Evolutionary conservation across 2,113 vertebrate genomes (phyloP).

Genomic region (Smithornis capensis): DNA sequence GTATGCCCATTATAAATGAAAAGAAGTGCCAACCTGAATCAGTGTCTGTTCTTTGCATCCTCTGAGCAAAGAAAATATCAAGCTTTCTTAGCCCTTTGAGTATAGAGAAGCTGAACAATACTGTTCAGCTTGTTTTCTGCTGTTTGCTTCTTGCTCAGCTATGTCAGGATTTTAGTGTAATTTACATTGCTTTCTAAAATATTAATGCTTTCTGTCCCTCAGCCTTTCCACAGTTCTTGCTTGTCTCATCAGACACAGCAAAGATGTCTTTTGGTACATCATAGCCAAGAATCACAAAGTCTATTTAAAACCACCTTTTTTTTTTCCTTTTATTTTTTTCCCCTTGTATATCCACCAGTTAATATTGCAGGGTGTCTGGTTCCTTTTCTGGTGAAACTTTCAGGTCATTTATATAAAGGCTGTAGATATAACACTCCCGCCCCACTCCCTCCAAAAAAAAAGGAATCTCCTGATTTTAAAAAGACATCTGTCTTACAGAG

Average conservation of each 20-base stretch:
- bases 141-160: constrained; percentile 17
- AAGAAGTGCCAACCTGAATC: background rate
- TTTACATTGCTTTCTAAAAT: constrained; percentile 57
- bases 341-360: background rate
- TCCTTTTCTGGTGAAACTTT: background rate
- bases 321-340: background rate
- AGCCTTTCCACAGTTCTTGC: constrained; percentile 5
- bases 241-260: constrained; percentile 23
- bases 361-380: background rate
- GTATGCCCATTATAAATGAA: background rate
- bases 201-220: constrained; percentile 52
- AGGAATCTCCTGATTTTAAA: background rate
- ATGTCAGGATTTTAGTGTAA: constrained; percentile 35
- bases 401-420: background rate
- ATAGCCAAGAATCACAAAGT: background rate
- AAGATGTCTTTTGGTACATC: constrained; percentile 5
- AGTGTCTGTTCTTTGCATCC: background rate
- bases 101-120: background rate
- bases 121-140: constrained; percentile 25
- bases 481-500: background rate
- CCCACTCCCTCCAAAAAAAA: background rate
- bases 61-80: background rate
- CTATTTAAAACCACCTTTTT: background rate
- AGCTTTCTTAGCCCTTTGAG: background rate
- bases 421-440: background rate